phyloP scores from a whole-genome alignment of 2,888 invertebrate species.

The Dioctria rufipes region DNA sequence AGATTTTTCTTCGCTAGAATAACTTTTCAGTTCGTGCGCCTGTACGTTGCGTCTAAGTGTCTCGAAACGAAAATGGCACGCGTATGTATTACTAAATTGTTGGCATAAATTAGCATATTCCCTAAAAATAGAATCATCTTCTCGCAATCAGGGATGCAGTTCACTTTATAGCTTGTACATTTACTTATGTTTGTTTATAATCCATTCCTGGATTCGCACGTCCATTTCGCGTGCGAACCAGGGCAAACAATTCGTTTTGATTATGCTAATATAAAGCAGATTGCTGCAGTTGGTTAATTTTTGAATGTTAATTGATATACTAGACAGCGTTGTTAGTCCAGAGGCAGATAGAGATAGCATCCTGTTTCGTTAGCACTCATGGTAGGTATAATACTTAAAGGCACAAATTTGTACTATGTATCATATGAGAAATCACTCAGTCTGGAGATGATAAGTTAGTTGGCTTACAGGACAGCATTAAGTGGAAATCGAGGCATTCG shows the following conservation, averaged over 20 bases:
- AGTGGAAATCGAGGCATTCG: constrained; percentile 11
- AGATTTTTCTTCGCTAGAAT: constrained; percentile 12
- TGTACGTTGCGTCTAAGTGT: not conserved
- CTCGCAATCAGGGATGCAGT: constrained; percentile 28
- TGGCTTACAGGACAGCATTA: not conserved
- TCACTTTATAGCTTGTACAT: not conserved
- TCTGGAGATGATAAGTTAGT: constrained; percentile 4
- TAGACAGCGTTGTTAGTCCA: no score
- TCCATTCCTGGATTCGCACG: not conserved
- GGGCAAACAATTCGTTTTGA: constrained; percentile 13
- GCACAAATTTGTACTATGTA: not conserved
- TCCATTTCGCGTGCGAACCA: not conserved
- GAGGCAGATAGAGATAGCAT: no score
- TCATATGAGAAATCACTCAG: not conserved
- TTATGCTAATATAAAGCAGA: constrained; percentile 16
- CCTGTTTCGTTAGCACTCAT: no score
- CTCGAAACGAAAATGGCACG: constrained; percentile 16
- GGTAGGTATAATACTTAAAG: no score
- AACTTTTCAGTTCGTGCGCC: not conserved
- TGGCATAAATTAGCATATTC: constrained; percentile 14
- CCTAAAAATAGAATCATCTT: constrained; percentile 3
- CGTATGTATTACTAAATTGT: constrained; percentile 1
- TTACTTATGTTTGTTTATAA: not conserved
- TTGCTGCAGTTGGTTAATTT: constrained; percentile 1
- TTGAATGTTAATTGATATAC: constrained; percentile 3